A percentile compares a stretch with the other conserved stretches of the same genome.
phyloP scores from a whole-genome alignment of 2,888 invertebrate species.

The Agriopis aurantiaria region DNA sequence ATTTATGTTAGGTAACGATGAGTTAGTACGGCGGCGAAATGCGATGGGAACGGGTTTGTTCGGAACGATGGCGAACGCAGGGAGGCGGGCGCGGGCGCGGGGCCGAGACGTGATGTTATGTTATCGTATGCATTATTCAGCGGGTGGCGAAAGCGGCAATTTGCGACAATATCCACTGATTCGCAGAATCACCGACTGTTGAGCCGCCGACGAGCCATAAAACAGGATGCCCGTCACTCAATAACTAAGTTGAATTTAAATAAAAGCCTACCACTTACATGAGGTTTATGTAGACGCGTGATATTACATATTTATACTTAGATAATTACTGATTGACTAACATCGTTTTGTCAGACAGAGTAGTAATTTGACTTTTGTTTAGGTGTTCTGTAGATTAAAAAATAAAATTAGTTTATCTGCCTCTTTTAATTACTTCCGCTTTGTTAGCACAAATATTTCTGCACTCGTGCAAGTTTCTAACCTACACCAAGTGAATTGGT shows the following conservation, averaged over 20 bases:
- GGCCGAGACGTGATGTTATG: constrained; percentile 81
- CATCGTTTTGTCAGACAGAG: neutral
- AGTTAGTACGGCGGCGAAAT: constrained; percentile 59
- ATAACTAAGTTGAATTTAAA: constrained; percentile 79
- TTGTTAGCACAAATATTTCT: neutral
- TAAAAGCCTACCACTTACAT: constrained; percentile 59
- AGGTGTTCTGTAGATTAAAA: neutral
- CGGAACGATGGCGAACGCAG: constrained; percentile 51
- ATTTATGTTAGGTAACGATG: constrained; percentile 66
- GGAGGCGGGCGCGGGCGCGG: constrained; percentile 51
- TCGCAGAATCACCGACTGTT: constrained; percentile 81
- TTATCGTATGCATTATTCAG: constrained; percentile 85
- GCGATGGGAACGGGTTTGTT: constrained; percentile 61
- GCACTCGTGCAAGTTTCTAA: neutral
- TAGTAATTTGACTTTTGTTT: neutral
- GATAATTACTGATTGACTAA: constrained; percentile 6
- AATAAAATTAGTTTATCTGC: neutral
- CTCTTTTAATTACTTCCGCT: neutral
- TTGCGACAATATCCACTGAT: constrained; percentile 85
- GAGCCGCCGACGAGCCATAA: constrained; percentile 80
- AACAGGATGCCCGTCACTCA: constrained; percentile 82
- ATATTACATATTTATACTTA: neutral
- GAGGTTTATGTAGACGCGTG: constrained; percentile 27
- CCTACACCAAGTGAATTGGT: constrained; percentile 24
- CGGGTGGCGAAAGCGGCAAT: constrained; percentile 85